Base-by-base conservation (phyloP, 2,888 invertebrate species). In the Folsomia candida region DNA sequence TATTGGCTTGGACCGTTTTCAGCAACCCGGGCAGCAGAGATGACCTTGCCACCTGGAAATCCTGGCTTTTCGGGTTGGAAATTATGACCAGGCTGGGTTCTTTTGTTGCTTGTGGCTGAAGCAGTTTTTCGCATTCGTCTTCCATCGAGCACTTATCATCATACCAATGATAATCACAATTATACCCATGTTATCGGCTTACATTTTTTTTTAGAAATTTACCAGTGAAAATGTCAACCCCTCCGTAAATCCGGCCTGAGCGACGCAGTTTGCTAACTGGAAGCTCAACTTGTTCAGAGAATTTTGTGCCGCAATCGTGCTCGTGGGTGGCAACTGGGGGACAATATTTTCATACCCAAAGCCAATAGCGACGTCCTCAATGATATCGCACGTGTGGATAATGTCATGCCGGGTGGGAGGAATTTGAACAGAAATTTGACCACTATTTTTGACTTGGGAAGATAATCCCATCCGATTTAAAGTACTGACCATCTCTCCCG, bases 371-470 rank as follows among this genome's bases (percentile, higher is more conserved):
- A 94, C 90, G 84, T 97, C 97, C 84, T 98, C 99, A 81, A 95
- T 93, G 67, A 99, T 89, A 83, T 99, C 99, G 83, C 96, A 96
- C 24, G 91, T 89, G 85, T 99, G 98, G 72, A 99, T 90, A 74
- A 99, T 90, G 86, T 99, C 97, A 81, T 96, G 95, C 24, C 99
- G 86, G 0, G 94, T 93, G 20, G 99, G 97, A 25, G 99, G 98
- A 78, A 98, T 89, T 79, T 87, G 86, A 18, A 94, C 93, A 59
- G 84, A 83, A 68, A 96, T 84, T 24, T 82, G 82, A 24, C 81
- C 81, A 2, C 60, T 60, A 29, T 60, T 57, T 24, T 65, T 65
- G 1, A 73, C 76, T 24, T 59, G 24, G 1, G 77, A 75, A 22
- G 70, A 65, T 9, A 83, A 76, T 37, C 82, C 80, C 83, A 83